These are phyloP conservation scores for Callipepla californica DNA, from an alignment of 2,113 vertebrate genomes.

Conservation along the genomic window DNA sequence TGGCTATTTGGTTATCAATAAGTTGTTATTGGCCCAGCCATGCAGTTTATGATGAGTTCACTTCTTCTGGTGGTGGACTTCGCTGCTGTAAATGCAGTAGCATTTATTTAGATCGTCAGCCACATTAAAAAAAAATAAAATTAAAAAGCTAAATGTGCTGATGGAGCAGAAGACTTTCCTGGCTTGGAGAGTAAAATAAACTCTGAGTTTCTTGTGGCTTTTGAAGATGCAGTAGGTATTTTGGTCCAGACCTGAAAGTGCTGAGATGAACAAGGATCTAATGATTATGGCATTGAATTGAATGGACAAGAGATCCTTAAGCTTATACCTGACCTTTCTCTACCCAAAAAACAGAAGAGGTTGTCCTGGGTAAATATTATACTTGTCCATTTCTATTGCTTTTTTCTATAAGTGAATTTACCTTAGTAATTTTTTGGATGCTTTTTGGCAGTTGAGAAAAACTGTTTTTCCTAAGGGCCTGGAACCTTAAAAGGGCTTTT, in stretches of 20 bases:
- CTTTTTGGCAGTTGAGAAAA: background rate
- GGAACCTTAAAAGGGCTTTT: background rate
- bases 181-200: background rate
- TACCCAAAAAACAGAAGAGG: background rate
- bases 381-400: background rate
- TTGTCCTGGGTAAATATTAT: background rate
- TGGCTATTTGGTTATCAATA: fast-evolving
- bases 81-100: too few species aligned
- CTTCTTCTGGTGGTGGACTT: background rate
- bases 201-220: background rate
- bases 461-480: background rate
- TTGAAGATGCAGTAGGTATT: background rate
- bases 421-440: background rate
- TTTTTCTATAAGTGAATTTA: background rate
- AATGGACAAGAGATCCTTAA: background rate
- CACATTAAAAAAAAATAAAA: background rate
- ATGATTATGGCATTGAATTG: background rate
- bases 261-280: background rate
- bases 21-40: fast-evolving
- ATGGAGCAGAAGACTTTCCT: too few species aligned
- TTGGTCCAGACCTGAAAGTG: background rate
- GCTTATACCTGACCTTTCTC: background rate
- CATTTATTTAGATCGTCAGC: background rate
- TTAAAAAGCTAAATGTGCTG: too few species aligned
- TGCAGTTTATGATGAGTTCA: background rate